Base-by-base conservation (phyloP, 2,113 vertebrate genomes). In the Limnothrissa miodon region DNA sequence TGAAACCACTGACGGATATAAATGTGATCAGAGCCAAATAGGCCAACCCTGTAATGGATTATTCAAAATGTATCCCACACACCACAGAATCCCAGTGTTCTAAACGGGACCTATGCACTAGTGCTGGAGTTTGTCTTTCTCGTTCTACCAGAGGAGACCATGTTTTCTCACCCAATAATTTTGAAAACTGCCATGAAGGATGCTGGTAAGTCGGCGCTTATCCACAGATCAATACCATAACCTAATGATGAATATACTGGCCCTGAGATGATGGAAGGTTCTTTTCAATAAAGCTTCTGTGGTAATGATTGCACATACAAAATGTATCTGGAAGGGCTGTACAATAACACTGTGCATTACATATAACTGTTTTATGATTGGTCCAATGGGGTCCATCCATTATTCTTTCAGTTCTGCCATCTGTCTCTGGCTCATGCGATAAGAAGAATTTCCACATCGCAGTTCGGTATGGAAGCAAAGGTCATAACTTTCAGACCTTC, bases 101-200 rank as follows among this genome's bases (percentile, higher is more conserved):
- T 59, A 1, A 5, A 10, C 0, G 81, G 23, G 0, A 78, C 83
- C 44, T 92, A 90, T 83, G 53, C 80, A 2, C 90, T 93, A 19
- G 81, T 87, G 4, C 1, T 95, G 78, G 87, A 80, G n/a, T 90
- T 94, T 78, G 90, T 89, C 5, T 85, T 94, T 10, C 0, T 90
- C 56, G 84, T 93, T 25, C 42, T 92, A 66, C 91, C 91, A 9
- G 87, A 92, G 45, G 82, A 81, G 11, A 17, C 17, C 0, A 17
- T 56, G 0, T 93, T 95, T 88, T 83, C 86, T 85, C 39, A 86
- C 56, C 8, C 80, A 0, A 25, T 84, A 33, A 42, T 86, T 66
- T 39, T 93, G 53, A 84, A 93, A 42, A 86, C 91, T 46, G 45
- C 23, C 44, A 4, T 90, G 6, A 36, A 45, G 1, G 82, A 91